These are phyloP conservation scores for Thryonomys swinderianus DNA, from an alignment of 2,113 vertebrate genomes.

Conservation along the genomic window DNA sequence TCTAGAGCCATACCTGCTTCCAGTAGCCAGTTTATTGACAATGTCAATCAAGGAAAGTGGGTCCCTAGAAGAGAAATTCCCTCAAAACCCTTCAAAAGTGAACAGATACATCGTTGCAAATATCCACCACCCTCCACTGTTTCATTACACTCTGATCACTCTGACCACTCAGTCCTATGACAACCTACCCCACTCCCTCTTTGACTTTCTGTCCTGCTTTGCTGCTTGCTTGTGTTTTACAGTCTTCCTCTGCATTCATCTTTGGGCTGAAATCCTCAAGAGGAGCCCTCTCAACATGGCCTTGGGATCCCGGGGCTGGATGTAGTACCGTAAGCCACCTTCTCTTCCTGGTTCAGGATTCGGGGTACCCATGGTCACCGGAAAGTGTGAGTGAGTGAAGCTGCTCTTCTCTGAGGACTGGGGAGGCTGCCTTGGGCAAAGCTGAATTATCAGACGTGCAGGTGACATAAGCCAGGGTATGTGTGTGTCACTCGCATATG, in stretches of 20 bases:
- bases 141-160: not conserved
- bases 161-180: not conserved
- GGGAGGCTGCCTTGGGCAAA: not conserved
- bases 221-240: not conserved
- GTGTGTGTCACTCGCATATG: slow-evolving; percentile 41
- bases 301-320: not conserved
- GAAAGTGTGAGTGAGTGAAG: not conserved
- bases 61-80: not conserved
- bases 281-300: not conserved
- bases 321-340: not conserved
- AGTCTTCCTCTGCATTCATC: not conserved
- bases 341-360: not conserved
- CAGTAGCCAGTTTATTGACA: not conserved
- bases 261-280: not conserved
- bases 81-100: not conserved
- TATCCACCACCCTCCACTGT: not conserved
- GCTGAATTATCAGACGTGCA: slow-evolving; percentile 45
- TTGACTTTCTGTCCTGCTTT: not conserved
- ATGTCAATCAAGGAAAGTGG: not conserved
- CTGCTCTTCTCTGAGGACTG: not conserved
- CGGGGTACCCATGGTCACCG: not conserved
- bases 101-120: not conserved
- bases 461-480: not conserved
- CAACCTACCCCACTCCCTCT: no score
- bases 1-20: not conserved